Conservation (phyloP, 1,140 invertebrate species). For the Pseudachorutes palmiensis region DNA sequence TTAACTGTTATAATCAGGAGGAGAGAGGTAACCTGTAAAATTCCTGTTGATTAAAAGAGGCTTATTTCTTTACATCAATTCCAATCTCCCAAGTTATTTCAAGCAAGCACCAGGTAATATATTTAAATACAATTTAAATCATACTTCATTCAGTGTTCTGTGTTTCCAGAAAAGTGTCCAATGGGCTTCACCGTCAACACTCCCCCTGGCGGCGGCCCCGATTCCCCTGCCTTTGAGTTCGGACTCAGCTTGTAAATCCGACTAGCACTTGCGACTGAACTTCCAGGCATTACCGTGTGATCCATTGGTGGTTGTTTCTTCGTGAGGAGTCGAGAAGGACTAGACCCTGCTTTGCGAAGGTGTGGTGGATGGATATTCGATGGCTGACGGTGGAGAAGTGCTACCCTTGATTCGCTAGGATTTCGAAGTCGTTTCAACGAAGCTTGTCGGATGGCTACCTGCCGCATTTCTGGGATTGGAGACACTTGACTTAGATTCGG, state of each 20-base stretch:
- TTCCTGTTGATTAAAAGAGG: constrained; percentile 6
- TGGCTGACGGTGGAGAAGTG: no score
- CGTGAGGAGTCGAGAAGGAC: no score
- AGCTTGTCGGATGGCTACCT: not conserved
- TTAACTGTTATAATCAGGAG: not conserved
- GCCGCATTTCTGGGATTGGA: not conserved
- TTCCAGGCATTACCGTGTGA: no score
- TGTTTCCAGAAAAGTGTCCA: no score
- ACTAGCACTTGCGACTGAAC: no score
- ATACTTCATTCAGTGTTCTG: not conserved
- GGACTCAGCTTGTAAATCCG: not conserved
- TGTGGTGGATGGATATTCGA: no score
- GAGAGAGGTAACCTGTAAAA: not conserved
- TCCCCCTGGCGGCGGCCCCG: no score
- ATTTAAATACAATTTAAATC: not conserved
- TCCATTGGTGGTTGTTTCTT: no score
- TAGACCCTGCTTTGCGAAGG: no score
- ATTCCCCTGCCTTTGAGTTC: not conserved
- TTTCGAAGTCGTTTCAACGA: not conserved
- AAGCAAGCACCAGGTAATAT: not conserved
- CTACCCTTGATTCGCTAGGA: not conserved
- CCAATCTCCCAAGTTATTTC: not conserved
- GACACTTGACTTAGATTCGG: no score
- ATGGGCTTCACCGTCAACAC: not conserved
- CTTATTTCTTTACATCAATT: constrained; percentile 12